Base-by-base conservation (phyloP, 1,140 invertebrate genomes). In the Drosophila repleta region DNA sequence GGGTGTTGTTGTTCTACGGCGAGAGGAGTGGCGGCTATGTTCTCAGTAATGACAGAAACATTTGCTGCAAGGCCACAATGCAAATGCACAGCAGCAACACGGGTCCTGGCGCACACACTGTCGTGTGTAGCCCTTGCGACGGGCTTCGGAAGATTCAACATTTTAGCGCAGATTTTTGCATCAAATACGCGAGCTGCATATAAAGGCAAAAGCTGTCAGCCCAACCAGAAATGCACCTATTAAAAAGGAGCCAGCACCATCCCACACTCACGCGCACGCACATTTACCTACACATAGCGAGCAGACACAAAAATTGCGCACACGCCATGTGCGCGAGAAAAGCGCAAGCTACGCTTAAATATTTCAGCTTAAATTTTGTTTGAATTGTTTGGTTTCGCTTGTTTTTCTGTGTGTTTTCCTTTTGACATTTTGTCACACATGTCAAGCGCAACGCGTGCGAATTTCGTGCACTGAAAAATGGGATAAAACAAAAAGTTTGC, bases 81-180 rank as follows among this genome's bases (percentile, higher is more conserved):
- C 74, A 87, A 87, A 87, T 78, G 81, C 76, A 68, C 49, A 74
- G 78, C 73, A 64, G 72, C 43, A 76, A 26, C 60, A 29, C 56
- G 64, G 70, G 74, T 76, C 69, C 65, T 65, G 61, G 56, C 52
- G 51, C 57, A 71, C 76, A 62, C 65, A 65, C n/a, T n/a, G 67
- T 71, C 32, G 32, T 35, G 32, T 60, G 81, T 39, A 20, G 48
- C 20, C 26, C 46, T 43, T 57, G 39, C 20, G 55, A 26, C 45
- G 64, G 20, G 52, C 26, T 37, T 11, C 35, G 58, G 45, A 70
- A 63, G 45, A 55, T 80, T 63, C 20, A 57, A 49, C 69, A 77
- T 77, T 81, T 85, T 80, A 81, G 85, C 63, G 77, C 69, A 81
- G 81, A 82, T 81, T 87, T 77, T 75, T 62, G 70, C 81, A 87